These are phyloP conservation scores for Seira sanloemensis DNA, from an alignment of 2,888 invertebrate genomes.

Conservation along the genomic window DNA sequence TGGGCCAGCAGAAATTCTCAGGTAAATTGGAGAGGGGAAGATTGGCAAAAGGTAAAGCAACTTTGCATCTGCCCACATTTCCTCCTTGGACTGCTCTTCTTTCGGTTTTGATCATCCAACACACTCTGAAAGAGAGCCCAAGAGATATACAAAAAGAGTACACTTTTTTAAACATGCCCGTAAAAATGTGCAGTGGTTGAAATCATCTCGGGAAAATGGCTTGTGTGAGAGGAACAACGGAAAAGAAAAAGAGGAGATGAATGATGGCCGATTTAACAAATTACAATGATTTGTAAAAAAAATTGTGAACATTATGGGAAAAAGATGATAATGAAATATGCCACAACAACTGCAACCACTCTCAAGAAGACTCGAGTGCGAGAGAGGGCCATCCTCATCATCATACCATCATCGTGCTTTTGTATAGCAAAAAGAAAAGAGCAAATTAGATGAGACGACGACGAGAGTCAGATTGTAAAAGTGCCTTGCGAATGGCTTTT, in stretches of 20 bases:
- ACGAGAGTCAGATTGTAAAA: too few relatives aligned
- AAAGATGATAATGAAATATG: conserved; percentile 55
- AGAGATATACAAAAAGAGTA: too few relatives aligned
- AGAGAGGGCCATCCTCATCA: too few relatives aligned
- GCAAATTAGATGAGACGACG: not conserved
- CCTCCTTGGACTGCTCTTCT: not conserved
- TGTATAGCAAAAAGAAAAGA: too few relatives aligned
- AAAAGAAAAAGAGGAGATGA: conserved; percentile 37
- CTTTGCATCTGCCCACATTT: conserved; percentile 29
- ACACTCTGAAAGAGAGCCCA: too few relatives aligned
- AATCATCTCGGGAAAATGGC: not conserved
- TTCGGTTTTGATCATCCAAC: not conserved
- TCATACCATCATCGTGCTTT: too few relatives aligned
- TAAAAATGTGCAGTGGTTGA: not conserved
- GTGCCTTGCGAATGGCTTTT: not conserved
- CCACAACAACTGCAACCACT: conserved; percentile 24
- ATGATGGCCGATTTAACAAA: conserved; percentile 61
- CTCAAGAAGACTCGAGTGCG: not conserved
- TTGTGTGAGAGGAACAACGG: conserved; percentile 23
- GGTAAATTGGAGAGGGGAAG: not conserved
- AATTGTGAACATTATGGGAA: conserved; percentile 48
- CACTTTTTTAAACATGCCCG: not conserved
- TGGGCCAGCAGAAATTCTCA: not conserved
- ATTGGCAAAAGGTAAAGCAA: conserved; percentile 27
- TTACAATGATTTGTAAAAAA: conserved; percentile 59